phyloP scores from a whole-genome alignment of 2,113 vertebrate species.

The Catharus fuscescens region DNA sequence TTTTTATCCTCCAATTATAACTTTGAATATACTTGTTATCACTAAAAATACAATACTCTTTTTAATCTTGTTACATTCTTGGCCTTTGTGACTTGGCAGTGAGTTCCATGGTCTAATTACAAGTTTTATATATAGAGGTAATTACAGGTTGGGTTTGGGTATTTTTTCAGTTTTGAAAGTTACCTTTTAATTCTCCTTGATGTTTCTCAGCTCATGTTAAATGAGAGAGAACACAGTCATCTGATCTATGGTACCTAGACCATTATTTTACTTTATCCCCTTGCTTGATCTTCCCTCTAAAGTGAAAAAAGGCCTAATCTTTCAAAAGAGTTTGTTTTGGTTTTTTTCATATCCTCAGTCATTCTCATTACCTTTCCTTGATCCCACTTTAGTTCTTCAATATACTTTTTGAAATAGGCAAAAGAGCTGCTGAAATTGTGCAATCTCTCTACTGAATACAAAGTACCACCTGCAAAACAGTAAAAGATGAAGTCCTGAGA shows the following conservation, averaged over 20 bases:
- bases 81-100: slow-evolving; percentile 45
- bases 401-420: not conserved
- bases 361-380: not conserved
- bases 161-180: slow-evolving; percentile 48
- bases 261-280: not conserved
- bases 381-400: not conserved
- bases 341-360: not conserved
- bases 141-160: not conserved
- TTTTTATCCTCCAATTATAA: slow-evolving; percentile 37
- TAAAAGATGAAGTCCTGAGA: not conserved
- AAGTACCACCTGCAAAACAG: not conserved
- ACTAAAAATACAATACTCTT: slow-evolving; percentile 41
- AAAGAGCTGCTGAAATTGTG: not conserved
- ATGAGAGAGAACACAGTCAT: slow-evolving; percentile 5
- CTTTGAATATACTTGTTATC: slow-evolving; percentile 38
- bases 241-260: slow-evolving; percentile 12
- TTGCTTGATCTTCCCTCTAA: slow-evolving; percentile 19
- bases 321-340: not conserved
- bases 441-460: not conserved
- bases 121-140: slow-evolving; percentile 49
- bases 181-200: slow-evolving; percentile 49
- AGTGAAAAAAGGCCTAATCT: not conserved
- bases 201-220: not conserved
- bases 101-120: slow-evolving; percentile 38
- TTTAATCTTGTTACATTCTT: slow-evolving; percentile 50